Percentiles rank a stretch among this genome's conserved stretches.
Evolutionary conservation across 2,113 vertebrate species (phyloP).

Genomic region (Calyptommatus sinebrachiatus): DNA sequence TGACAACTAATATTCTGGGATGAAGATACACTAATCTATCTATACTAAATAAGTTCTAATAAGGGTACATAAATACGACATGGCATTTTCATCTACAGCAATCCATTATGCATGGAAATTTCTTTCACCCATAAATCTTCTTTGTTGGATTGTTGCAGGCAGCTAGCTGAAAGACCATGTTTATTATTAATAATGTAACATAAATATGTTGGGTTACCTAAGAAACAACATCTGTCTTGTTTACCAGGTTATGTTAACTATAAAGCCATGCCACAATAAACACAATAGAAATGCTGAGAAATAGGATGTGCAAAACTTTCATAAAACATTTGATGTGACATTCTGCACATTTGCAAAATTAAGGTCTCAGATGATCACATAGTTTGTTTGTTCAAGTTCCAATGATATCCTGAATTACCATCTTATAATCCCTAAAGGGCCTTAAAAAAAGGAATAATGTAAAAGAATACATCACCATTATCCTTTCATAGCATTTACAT

Average conservation of each 20-base stretch:
- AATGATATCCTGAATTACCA: too few relatives aligned
- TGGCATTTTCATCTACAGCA: not conserved
- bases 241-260: constrained; percentile 49
- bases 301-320: constrained; percentile 12
- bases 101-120: not conserved
- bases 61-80: not conserved
- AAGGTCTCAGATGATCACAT: not conserved
- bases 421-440: too few relatives aligned
- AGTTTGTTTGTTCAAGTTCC: not conserved
- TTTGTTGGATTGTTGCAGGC: constrained; percentile 18
- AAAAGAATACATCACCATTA: too few relatives aligned
- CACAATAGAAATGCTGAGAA: constrained; percentile 23
- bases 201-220: constrained; percentile 56
- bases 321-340: constrained; percentile 10
- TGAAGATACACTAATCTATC: not conserved
- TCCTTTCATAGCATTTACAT: too few relatives aligned
- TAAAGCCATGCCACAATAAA: constrained; percentile 42
- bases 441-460: too few relatives aligned
- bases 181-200: constrained; percentile 48
- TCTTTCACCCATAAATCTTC: not conserved
- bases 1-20: not conserved
- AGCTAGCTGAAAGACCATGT: constrained; percentile 47
- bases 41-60: not conserved
- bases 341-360: constrained; percentile 22
- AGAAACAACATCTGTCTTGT: constrained; percentile 42